Evolutionary conservation across 2,113 vertebrate genomes (phyloP).

Genomic region (Mohoua ochrocephala): DNA sequence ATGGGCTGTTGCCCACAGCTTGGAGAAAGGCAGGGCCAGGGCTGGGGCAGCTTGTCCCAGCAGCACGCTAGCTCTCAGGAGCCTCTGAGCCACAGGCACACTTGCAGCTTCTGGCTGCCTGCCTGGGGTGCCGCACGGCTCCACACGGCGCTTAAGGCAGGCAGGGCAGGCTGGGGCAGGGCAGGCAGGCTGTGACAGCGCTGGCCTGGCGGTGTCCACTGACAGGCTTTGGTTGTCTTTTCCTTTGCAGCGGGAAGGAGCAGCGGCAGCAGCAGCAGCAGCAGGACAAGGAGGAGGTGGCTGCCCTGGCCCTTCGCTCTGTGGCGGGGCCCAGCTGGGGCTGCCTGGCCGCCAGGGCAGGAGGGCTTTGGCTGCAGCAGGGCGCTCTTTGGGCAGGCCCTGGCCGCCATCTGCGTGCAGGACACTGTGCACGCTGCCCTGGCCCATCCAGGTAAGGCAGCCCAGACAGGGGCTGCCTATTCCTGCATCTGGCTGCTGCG

Average conservation of each 20-base stretch:
- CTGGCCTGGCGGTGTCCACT: background rate
- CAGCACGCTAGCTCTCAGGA: background rate
- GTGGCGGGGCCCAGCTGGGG: too few relatives aligned
- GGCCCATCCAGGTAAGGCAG: too few relatives aligned
- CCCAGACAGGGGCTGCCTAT: background rate
- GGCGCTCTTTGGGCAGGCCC: background rate
- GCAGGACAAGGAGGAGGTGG: background rate
- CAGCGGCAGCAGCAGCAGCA: too few relatives aligned
- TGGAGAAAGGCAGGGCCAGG: background rate
- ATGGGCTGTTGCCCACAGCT: background rate
- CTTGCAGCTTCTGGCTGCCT: too few relatives aligned
- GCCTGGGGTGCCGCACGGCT: background rate
- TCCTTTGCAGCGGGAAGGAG: background rate
- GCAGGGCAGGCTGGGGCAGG: background rate
- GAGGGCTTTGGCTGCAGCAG: background rate
- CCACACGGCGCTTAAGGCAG: fast-evolving
- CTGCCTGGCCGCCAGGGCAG: fast-evolving
- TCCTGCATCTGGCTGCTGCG: too few relatives aligned
- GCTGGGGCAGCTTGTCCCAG: background rate
- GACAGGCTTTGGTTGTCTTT: background rate
- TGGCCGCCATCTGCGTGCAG: fast-evolving
- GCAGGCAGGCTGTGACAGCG: background rate
- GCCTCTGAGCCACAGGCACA: too few relatives aligned
- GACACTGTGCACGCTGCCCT: background rate
- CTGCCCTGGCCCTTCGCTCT: background rate